Evolutionary conservation across 2,888 invertebrate species (phyloP).

Genomic region (Troides helena): DNA sequence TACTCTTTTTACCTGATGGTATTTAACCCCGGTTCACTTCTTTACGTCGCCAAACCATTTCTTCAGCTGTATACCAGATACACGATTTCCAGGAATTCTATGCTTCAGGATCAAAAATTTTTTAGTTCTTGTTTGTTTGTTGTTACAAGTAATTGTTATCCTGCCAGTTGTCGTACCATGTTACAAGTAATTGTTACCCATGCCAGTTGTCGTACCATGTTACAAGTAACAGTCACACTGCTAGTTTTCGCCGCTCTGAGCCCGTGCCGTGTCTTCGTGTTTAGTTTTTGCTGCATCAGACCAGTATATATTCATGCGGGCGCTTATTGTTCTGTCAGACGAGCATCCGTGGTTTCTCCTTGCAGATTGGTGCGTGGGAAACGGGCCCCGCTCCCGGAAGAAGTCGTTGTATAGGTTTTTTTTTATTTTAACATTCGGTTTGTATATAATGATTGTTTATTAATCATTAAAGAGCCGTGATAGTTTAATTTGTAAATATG

Average conservation of each 20-base stretch:
- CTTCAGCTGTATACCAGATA: too few relatives aligned
- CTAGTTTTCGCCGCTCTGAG: background rate
- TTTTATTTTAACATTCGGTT: background rate
- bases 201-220: background rate
- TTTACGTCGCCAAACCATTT: too few relatives aligned
- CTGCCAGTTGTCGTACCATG: too few relatives aligned
- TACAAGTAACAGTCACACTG: background rate
- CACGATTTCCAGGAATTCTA: too few relatives aligned
- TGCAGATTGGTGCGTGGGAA: constrained; percentile 40
- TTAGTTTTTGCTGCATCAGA: constrained; percentile 41
- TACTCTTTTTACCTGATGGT: too few relatives aligned
- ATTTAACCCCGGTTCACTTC: too few relatives aligned
- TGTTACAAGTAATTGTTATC: too few relatives aligned
- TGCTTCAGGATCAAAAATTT: too few relatives aligned
- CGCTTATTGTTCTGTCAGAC: constrained; percentile 52
- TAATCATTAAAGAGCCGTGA: background rate
- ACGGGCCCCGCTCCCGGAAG: constrained; percentile 57
- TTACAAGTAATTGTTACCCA: too few relatives aligned
- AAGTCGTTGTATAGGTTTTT: constrained; percentile 16
- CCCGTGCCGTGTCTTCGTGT: background rate
- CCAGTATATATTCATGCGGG: constrained; percentile 39
- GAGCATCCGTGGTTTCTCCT: constrained; percentile 38
- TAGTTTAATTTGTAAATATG: background rate
- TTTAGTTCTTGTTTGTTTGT: too few relatives aligned
- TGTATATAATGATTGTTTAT: too few relatives aligned